These are phyloP conservation scores for Tor tambroides DNA, from an alignment of 2,113 vertebrate species.

Conservation along the genomic window DNA sequence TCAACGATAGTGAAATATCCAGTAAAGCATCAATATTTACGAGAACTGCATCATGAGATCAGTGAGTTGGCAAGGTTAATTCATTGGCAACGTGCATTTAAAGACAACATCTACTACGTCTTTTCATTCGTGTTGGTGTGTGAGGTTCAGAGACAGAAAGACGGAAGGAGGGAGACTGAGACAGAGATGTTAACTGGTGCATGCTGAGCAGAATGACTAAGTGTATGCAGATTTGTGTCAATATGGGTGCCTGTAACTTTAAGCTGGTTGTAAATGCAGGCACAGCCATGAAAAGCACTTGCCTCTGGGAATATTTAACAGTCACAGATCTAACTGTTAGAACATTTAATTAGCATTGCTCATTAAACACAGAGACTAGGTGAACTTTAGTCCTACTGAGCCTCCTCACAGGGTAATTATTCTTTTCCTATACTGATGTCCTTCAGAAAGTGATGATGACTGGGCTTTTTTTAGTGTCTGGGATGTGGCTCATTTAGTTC, in stretches of 20 bases:
- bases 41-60: conserved; percentile 3
- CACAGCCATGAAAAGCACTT: not conserved
- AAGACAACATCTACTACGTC: not conserved
- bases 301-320: conserved; percentile 32
- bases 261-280: not conserved
- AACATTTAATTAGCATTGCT: conserved; percentile 16
- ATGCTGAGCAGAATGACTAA: conserved; percentile 8
- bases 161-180: not conserved
- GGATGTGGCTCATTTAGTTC: not conserved
- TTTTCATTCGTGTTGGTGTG: not conserved
- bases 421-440: not conserved
- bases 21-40: not conserved
- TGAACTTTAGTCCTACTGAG: conserved; percentile 13
- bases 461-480: not conserved
- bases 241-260: conserved; percentile 24
- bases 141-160: conserved; percentile 2
- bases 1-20: not conserved
- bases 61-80: not conserved
- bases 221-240: conserved; percentile 19
- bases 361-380: not conserved
- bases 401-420: not conserved
- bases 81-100: not conserved
- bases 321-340: conserved; percentile 20
- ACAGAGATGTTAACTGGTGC: not conserved
- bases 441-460: conserved; percentile 20